Percentiles rank a stretch among this genome's conserved stretches.
These are phyloP conservation scores for Helicoverpa zea DNA, from an alignment of 1,140 invertebrate genomes.

Conservation along the genomic window DNA sequence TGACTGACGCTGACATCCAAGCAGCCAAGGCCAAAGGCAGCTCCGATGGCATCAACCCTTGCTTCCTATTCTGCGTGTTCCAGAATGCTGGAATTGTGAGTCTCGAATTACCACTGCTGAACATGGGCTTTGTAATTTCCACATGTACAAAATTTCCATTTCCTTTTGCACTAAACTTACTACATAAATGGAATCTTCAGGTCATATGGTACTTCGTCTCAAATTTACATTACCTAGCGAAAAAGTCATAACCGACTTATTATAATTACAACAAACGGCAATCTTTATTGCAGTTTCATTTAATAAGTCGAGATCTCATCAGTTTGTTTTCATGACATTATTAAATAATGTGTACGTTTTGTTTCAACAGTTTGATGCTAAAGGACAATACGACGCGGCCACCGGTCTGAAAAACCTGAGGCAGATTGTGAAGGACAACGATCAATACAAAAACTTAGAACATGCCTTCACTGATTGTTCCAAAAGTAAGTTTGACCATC, in stretches of 20 bases:
- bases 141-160: too few species aligned
- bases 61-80: constrained; percentile 68
- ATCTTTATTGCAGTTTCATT: too few species aligned
- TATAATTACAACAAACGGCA: too few species aligned
- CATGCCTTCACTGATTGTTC: background rate
- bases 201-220: too few species aligned
- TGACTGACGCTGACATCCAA: constrained; percentile 62
- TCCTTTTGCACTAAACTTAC: too few species aligned
- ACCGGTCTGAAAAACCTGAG: background rate
- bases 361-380: background rate
- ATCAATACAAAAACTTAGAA: background rate
- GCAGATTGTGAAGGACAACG: background rate
- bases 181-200: too few species aligned
- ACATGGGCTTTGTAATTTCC: background rate
- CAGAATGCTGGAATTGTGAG: constrained; percentile 71
- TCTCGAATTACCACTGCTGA: background rate
- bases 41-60: constrained; percentile 59
- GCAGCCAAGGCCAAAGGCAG: constrained; percentile 61
- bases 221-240: too few species aligned
- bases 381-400: background rate
- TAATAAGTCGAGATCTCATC: too few species aligned
- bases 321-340: background rate
- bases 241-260: too few species aligned
- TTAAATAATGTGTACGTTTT: background rate
- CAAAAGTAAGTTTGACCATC: background rate